phyloP scores from a whole-genome alignment of 2,113 vertebrate species.

The Suricata suricatta region DNA sequence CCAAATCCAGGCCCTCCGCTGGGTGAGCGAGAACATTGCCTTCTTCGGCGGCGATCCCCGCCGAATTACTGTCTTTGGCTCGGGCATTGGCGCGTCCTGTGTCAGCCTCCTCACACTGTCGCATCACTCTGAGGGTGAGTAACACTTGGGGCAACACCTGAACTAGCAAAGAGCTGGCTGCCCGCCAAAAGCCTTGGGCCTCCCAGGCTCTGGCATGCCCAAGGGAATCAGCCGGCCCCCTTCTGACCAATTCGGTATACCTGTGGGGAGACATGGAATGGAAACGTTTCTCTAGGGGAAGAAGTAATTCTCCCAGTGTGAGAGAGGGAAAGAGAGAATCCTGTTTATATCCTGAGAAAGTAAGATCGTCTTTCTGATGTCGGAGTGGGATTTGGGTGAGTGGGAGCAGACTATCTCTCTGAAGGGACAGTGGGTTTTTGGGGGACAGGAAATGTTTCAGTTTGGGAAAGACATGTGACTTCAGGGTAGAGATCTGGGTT shows the following conservation, averaged over 20 bases:
- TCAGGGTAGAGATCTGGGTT: not conserved
- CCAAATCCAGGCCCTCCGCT: conserved; percentile 98
- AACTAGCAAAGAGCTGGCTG: not conserved
- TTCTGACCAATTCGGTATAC: not conserved
- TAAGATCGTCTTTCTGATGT: not conserved
- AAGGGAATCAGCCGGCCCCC: not conserved
- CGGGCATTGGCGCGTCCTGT: conserved; percentile 97
- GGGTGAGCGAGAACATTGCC: conserved; percentile 99
- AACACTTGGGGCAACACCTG: not conserved
- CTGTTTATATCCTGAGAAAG: not conserved
- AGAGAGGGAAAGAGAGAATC: conserved; percentile 9
- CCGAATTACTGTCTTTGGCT: conserved; percentile 98
- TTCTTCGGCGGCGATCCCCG: conserved; percentile 98
- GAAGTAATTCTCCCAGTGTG: not conserved
- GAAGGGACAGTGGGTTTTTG: conserved; percentile 16
- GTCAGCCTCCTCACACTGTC: conserved; percentile 98
- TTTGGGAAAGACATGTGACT: not conserved
- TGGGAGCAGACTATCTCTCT: not conserved
- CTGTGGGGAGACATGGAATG: not conserved
- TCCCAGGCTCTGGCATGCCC: not conserved
- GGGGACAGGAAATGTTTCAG: not conserved
- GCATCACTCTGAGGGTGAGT: conserved; percentile 98
- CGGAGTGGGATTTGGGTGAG: not conserved
- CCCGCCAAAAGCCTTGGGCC: not conserved
- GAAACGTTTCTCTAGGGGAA: not conserved